phyloP scores from a whole-genome alignment of 2,888 invertebrate genomes.

The Drepana falcataria region DNA sequence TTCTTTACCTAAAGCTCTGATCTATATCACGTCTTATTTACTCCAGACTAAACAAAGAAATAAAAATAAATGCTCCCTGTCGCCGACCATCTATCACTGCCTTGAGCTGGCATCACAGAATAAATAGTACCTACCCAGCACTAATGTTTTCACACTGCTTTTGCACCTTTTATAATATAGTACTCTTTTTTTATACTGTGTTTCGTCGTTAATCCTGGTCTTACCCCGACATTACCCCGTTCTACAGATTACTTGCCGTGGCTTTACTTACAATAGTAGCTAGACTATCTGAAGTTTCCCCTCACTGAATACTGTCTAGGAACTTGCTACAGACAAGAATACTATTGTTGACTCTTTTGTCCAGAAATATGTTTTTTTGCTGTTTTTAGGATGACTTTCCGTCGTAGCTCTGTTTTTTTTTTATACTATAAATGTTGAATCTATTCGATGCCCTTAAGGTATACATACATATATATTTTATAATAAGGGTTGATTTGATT shows the following conservation, averaged over 20 bases:
- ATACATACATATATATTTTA: no score
- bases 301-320: no score
- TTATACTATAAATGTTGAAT: no score
- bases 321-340: no score
- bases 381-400: no score
- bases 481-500: no score
- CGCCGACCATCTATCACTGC: neutral
- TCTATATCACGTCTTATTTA: neutral
- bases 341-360: no score
- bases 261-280: neutral
- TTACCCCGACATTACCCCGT: slow-evolving; percentile 26
- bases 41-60: neutral
- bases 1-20: neutral
- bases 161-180: neutral
- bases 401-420: no score
- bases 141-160: slow-evolving; percentile 32
- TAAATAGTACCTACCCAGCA: slow-evolving; percentile 3
- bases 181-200: slow-evolving; percentile 14
- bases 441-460: no score
- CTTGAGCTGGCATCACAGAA: neutral
- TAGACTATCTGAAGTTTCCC: neutral
- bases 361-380: no score
- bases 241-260: neutral
- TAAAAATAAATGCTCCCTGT: neutral
- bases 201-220: slow-evolving; percentile 35